Base-by-base conservation (phyloP, 1,140 invertebrate genomes). In the Meloidogyne floridensis region DNA sequence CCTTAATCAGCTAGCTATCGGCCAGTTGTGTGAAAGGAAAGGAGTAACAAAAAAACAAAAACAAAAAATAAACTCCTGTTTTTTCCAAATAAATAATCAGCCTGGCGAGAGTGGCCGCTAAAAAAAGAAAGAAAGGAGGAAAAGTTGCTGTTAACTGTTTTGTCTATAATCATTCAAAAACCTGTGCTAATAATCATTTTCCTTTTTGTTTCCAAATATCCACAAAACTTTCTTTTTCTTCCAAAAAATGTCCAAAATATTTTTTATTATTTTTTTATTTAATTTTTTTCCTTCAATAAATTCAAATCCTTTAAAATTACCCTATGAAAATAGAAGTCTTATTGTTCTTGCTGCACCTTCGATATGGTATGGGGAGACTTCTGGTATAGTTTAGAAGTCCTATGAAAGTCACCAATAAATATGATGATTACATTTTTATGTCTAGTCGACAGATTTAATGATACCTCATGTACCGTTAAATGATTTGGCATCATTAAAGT, bases 341-440 rank as follows among this genome's bases (percentile, higher is more conserved):
- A 72, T 87, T 47, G 87, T 87, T 47, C 43, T 87, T 51, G 84
- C 82, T 2, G 86, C 86, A 18, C 86, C 86, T 11, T 88, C 87
- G 13, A 79, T 87, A 51, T 87, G 86, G 86, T 87, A 81, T 69
- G 32, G 18, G 18, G 2, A 15, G 18, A 53, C 54, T n/a, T n/a
- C n/a, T n/a, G n/a, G n/a, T n/a, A n/a, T n/a, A n/a, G n/a, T n/a
- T n/a, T n/a, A n/a, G n/a, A n/a, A n/a, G n/a, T n/a, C n/a, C n/a
- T n/a, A n/a, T n/a, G n/a, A n/a, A n/a, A n/a, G n/a, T n/a, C n/a
- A n/a, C n/a, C n/a, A n/a, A n/a, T n/a, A n/a, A n/a, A n/a, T n/a
- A n/a, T n/a, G n/a, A n/a, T n/a, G n/a, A n/a, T n/a, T n/a, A n/a
- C n/a, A n/a, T n/a, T n/a, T n/a, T n/a, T n/a, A n/a, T n/a, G n/a